Evolutionary conservation across 2,888 invertebrate species (phyloP), one percentile per base, ranked within the genome.

Genomic region (Parnassius smintheus): DNA sequence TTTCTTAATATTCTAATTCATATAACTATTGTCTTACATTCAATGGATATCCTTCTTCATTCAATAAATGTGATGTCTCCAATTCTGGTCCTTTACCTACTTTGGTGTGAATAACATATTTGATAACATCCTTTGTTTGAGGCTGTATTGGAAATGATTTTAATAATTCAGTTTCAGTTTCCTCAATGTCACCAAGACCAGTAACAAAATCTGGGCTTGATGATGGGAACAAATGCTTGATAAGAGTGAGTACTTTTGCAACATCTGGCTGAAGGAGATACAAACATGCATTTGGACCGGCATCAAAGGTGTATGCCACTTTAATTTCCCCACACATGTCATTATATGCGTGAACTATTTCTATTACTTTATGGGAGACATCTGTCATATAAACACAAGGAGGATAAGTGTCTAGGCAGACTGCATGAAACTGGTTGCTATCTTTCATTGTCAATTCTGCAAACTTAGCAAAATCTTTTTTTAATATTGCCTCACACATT

Each of bases 271-370:
- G 95, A 56, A 96, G 85, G 13, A 98, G 85, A 86, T 96, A 98
- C 0, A 99, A 85, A 82, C 98, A 98, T 4, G 98, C 98, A 92
- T 99, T 99, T 56, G 99, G 97, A 7, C 99, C 99, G 61, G 99
- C 99, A 93, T 99, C 99, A 92, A 98, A 99, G 13, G 99, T 99
- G 81, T 99, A 99, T 0, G 98, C 98, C 9, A 97, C 96, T 86
- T 94, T 95, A 18, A 88, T 83, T 66, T 89, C 82, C n/a, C 94
- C 94, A 75, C 89, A 92, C 41, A 92, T 82, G 52, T 93, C 89
- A 85, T 99, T 99, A 79, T 96, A 98, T 22, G 92, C 88, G 85
- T 99, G 98, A 58, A 99, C 93, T 64, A 98, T 86, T 65, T 95
- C 92, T 4, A 96, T 93, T 61, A 99, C 95, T 35, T 93, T 90